phyloP scores from a whole-genome alignment of 35 echinoderm and acorn worm genomes.

The Chiridota heheva region DNA sequence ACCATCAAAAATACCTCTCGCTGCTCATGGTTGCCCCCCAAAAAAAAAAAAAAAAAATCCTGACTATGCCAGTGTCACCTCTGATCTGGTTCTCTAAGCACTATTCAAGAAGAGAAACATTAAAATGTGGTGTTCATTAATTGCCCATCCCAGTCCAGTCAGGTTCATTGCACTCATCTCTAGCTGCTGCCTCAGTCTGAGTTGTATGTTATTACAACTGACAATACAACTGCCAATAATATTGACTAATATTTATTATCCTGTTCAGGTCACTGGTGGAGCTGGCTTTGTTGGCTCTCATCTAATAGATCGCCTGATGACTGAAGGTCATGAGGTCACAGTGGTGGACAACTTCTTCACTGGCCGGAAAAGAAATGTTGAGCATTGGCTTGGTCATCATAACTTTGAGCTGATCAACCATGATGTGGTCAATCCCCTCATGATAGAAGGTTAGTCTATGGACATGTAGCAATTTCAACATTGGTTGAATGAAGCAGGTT shows the following conservation, averaged over 20 bases:
- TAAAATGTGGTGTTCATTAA: background rate
- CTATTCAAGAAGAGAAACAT: too few relatives aligned
- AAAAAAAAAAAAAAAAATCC: too few relatives aligned
- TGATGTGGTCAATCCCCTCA: slow-evolving; percentile 85
- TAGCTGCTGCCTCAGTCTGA: background rate
- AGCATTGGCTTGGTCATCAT: slow-evolving; percentile 90
- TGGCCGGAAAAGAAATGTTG: slow-evolving; percentile 82
- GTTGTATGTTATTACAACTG: background rate
- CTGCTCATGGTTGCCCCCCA: too few relatives aligned
- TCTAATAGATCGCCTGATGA: slow-evolving; percentile 74
- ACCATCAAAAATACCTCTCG: too few relatives aligned
- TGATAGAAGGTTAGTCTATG: slow-evolving; percentile 76
- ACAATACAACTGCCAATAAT: background rate
- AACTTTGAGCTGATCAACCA: slow-evolving; percentile 98
- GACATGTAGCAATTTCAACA: too few relatives aligned
- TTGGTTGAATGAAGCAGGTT: too few relatives aligned
- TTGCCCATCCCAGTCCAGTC: background rate
- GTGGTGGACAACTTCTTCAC: slow-evolving; percentile 98
- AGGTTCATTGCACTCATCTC: background rate
- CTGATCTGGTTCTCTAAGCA: too few relatives aligned
- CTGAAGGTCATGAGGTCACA: slow-evolving; percentile 90
- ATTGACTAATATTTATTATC: background rate
- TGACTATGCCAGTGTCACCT: background rate
- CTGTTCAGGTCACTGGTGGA: slow-evolving; percentile 78
- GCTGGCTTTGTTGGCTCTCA: slow-evolving; percentile 93